Evolutionary conservation across 2,888 invertebrate species (phyloP).

Genomic region (Scelioninae gen. 1): DNA sequence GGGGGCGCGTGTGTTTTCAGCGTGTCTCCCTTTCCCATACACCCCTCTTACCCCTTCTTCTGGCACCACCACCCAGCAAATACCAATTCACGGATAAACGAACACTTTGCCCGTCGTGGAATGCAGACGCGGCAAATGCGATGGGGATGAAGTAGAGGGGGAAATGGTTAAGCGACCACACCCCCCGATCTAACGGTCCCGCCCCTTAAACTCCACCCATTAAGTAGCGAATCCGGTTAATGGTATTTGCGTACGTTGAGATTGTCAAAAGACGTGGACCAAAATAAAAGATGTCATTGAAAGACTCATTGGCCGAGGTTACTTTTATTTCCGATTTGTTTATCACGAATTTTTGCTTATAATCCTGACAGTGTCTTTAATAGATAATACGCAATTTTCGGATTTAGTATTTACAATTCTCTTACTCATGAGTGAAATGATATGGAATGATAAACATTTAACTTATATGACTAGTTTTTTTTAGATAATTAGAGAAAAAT

Average conservation of each 20-base stretch:
- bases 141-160: conserved; percentile 15
- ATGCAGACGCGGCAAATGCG: conserved; percentile 61
- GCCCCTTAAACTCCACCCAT: conserved; percentile 64
- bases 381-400: too few species aligned
- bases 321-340: conserved; percentile 49
- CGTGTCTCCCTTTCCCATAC: conserved; percentile 23
- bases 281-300: conserved; percentile 69
- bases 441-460: too few species aligned
- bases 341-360: conserved; percentile 23
- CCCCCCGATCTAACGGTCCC: conserved; percentile 61
- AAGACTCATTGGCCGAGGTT: conserved; percentile 76
- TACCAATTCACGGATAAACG: conserved; percentile 64
- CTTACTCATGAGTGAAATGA: too few species aligned
- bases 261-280: conserved; percentile 73
- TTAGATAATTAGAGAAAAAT: too few species aligned
- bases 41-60: too few species aligned
- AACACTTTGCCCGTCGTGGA: conserved; percentile 55
- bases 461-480: too few species aligned
- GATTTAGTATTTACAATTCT: too few species aligned
- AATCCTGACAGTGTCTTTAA: too few species aligned
- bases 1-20: conserved; percentile 69
- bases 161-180: conserved; percentile 44
- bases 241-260: conserved; percentile 66
- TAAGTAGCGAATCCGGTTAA: conserved; percentile 68
- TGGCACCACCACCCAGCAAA: conserved; percentile 38